A percentile compares a stretch with the other conserved stretches of the same genome.
Evolutionary conservation across 2,113 vertebrate genomes (phyloP).

Genomic region (Aix galericulata): DNA sequence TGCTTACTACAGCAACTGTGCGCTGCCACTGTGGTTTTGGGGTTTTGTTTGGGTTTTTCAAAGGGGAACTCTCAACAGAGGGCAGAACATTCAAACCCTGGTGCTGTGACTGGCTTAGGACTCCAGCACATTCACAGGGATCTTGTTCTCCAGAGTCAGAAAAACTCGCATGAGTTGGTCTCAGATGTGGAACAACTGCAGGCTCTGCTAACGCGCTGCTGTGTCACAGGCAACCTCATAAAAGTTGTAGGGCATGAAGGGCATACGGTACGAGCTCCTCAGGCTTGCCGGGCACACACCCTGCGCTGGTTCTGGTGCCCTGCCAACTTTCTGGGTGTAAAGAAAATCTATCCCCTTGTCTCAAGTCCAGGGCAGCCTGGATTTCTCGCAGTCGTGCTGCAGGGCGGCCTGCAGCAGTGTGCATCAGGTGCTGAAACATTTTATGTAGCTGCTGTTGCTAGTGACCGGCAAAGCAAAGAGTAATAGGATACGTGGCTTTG

Average conservation of each 20-base stretch:
- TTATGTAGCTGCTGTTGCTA: background rate
- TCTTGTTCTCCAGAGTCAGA: background rate
- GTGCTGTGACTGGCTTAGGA: background rate
- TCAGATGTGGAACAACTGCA: rapidly evolving
- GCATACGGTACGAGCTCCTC: background rate
- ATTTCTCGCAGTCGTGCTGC: background rate
- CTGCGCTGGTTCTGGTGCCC: background rate
- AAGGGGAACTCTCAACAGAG: background rate
- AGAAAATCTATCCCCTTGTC: background rate
- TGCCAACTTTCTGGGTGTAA: background rate
- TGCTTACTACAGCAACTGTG: background rate
- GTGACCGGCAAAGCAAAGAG: background rate
- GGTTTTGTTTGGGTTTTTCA: background rate
- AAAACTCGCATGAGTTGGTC: background rate
- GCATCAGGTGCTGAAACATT: background rate
- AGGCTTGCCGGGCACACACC: background rate
- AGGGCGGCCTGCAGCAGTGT: background rate
- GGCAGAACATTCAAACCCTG: background rate
- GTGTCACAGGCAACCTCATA: background rate
- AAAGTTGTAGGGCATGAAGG: background rate
- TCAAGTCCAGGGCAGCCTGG: background rate
- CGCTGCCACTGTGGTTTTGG: background rate
- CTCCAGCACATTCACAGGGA: background rate
- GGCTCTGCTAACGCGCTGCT: background rate
- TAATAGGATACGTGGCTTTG: background rate